Evolutionary conservation across 2,113 vertebrate genomes (phyloP), one percentile per base, ranked within the genome.

Genomic region (Morone saxatilis): DNA sequence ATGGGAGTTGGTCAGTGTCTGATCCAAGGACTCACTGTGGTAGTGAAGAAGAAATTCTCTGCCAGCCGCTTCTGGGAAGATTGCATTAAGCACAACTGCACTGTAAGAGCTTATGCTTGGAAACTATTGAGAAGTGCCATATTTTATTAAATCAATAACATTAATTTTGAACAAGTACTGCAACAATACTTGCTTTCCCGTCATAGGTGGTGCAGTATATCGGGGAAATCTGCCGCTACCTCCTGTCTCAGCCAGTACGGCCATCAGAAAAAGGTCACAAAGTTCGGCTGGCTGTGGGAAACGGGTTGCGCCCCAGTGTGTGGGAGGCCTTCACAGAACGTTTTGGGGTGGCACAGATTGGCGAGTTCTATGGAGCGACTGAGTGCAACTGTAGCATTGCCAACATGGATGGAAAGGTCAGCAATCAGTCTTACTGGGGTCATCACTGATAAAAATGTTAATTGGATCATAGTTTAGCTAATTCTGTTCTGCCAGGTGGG

Each of bases 311-410:
- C 1, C 96, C 97, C 1, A 95, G 95, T 76, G 97, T 99, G 43
- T 99, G 98, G 98, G 96, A 97, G 89, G 97, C 97, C 48, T 99
- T 99, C 88, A 94, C 95, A 0, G 83, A 94, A 41, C 96, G 98
- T 43, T 99, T 99, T 70, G 70, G 90, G 0, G 95, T 98, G 76
- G 87, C 80, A 1, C 97, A 97, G 93, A 95, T 99, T 0, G 97
- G 97, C 0, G 97, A 99, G 93, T 99, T 99, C 94, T 99, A 98
- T 0, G 98, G 98, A 0, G 98, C 98, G 8, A 99, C 98, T 0
- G 97, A 98, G 81, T 99, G 98, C 80, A 99, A 99, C 95, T 99
- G 98, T 83, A 98, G 97, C 94, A 96, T 98, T 0, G 98, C 97
- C 84, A 99, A 99, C 93, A 83, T 98, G 94, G 97, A 98, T 0